These are phyloP conservation scores for Cremastinae sp. DNA, from an alignment of 2,888 invertebrate genomes.

Conservation along the genomic window DNA sequence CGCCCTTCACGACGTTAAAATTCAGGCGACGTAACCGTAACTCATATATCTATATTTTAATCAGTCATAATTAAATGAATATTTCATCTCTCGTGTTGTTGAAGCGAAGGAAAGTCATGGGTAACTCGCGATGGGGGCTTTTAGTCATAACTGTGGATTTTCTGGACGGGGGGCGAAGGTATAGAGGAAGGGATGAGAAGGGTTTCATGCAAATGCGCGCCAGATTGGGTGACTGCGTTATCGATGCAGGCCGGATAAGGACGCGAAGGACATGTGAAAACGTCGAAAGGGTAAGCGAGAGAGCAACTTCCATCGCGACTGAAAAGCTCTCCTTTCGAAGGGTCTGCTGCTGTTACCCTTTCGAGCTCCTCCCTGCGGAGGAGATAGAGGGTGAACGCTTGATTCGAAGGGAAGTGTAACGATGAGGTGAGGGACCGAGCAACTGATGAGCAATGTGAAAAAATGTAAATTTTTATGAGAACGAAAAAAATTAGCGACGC, in stretches of 20 bases:
- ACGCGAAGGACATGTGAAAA: conserved; percentile 34
- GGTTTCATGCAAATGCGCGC: conserved; percentile 74
- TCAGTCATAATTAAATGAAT: conserved; percentile 78
- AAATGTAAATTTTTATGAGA: conserved; percentile 17
- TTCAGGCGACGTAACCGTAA: conserved; percentile 70
- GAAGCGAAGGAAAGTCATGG: conserved; percentile 40
- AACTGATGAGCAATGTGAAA: neutral
- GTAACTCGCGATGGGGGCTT: conserved; percentile 40
- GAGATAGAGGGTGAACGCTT: conserved; percentile 36
- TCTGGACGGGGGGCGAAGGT: conserved; percentile 2
- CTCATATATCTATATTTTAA: conserved; percentile 77
- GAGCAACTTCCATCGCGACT: neutral
- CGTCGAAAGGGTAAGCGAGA: conserved; percentile 16
- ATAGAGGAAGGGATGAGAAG: conserved; percentile 3
- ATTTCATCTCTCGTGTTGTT: conserved; percentile 73
- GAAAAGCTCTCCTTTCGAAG: conserved; percentile 14
- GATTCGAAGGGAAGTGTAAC: conserved; percentile 33
- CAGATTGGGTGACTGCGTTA: conserved; percentile 68
- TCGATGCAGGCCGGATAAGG: conserved; percentile 40
- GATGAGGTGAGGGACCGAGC: conserved; percentile 3
- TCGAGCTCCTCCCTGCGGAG: conserved; percentile 29
- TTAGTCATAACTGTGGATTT: conserved; percentile 49
- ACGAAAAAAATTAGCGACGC: neutral
- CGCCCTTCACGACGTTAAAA: too few species aligned
- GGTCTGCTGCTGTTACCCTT: conserved; percentile 49